phyloP scores from a whole-genome alignment of 2,797 vertebrate species.

The Poeciliopsis turneri region DNA sequence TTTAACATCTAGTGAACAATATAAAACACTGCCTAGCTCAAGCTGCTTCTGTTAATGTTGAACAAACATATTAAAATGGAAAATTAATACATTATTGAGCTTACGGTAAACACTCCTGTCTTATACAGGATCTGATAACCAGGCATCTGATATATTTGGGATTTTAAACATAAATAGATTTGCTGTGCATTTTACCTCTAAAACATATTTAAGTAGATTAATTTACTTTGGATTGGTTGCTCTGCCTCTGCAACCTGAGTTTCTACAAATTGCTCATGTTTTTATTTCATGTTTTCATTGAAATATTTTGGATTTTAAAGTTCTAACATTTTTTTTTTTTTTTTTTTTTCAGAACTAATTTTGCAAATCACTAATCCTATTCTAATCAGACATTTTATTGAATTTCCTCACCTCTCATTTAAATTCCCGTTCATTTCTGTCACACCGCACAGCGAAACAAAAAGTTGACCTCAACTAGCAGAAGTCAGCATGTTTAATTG shows the following conservation, averaged over 20 bases:
- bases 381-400: not conserved
- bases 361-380: not conserved
- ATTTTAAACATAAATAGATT: not conserved
- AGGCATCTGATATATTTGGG: not conserved
- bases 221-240: not conserved
- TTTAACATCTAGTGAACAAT: not conserved
- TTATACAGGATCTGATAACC: too few species aligned
- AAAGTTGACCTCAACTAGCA: constrained; percentile 45
- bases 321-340: not conserved
- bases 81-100: too few species aligned
- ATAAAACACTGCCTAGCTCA: not conserved
- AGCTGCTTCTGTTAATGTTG: not conserved
- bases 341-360: not conserved
- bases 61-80: not conserved
- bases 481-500: constrained; percentile 43
- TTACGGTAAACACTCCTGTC: too few species aligned
- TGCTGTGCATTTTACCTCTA: not conserved
- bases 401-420: not conserved
- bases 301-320: not conserved
- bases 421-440: constrained; percentile 3
- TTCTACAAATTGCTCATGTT: not conserved
- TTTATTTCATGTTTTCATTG: not conserved
- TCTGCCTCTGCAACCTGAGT: not conserved
- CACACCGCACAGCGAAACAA: constrained; percentile 7
- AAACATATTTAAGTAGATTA: not conserved